phyloP scores from a whole-genome alignment of 2,797 vertebrate species.

The Poeciliopsis gracilis region DNA sequence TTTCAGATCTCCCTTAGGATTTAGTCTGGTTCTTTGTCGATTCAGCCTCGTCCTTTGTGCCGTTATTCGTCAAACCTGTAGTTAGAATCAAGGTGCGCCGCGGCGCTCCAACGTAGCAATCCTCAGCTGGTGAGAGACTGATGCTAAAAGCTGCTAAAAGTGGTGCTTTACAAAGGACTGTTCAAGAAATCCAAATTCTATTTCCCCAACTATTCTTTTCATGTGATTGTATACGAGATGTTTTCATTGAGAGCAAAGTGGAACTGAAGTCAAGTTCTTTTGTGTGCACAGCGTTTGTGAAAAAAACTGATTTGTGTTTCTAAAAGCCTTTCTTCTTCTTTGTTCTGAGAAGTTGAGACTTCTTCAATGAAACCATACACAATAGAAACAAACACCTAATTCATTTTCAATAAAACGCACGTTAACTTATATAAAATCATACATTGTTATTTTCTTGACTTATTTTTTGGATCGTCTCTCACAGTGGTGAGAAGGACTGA shows the following conservation, averaged over 20 bases:
- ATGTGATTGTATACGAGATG: background rate
- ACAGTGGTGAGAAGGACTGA: background rate
- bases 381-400: background rate
- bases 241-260: background rate
- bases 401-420: background rate
- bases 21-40: slow-evolving; percentile 8
- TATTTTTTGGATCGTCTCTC: background rate
- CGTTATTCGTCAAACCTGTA: slow-evolving; percentile 5
- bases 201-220: too few species aligned
- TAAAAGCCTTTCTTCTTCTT: too few species aligned
- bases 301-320: too few species aligned
- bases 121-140: too few species aligned
- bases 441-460: background rate
- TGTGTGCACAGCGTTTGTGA: too few species aligned
- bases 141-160: background rate
- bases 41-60: background rate
- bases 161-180: background rate
- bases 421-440: background rate
- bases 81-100: background rate
- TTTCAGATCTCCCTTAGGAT: slow-evolving; percentile 2
- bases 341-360: background rate
- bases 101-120: background rate
- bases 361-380: background rate
- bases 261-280: too few species aligned
- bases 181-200: too few species aligned